These are phyloP conservation scores for Anhinga rufa DNA, from an alignment of 2,113 vertebrate species.

Conservation along the genomic window DNA sequence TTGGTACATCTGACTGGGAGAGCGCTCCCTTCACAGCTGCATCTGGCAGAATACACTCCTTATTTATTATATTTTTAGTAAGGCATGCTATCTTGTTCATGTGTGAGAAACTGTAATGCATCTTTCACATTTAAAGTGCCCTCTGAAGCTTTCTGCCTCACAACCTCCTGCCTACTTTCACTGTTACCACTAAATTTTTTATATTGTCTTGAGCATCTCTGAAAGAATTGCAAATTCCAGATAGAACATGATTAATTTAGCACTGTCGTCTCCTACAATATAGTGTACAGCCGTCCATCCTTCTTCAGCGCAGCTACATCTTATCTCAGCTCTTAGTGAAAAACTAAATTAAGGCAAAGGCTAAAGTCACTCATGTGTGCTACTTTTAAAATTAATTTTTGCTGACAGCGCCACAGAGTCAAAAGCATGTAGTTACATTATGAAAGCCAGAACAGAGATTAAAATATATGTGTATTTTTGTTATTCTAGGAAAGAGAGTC, in stretches of 20 bases:
- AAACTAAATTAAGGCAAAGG: constrained; percentile 72
- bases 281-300: constrained; percentile 63
- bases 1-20: constrained; percentile 23
- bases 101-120: constrained; percentile 73
- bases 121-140: constrained; percentile 78
- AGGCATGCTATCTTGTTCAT: constrained; percentile 65
- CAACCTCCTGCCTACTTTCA: constrained; percentile 78
- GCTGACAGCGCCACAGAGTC: constrained; percentile 59
- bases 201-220: constrained; percentile 90
- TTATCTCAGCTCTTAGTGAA: constrained; percentile 63
- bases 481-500: constrained; percentile 53
- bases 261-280: constrained; percentile 65
- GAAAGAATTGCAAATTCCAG: constrained; percentile 95
- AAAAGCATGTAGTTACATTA: constrained; percentile 58
- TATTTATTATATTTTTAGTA: constrained; percentile 67
- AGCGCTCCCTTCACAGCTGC: constrained; percentile 30
- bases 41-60: constrained; percentile 39
- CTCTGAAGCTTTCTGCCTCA: constrained; percentile 78
- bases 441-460: constrained; percentile 57
- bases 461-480: constrained; percentile 65
- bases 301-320: constrained; percentile 40
- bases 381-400: constrained; percentile 76
- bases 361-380: constrained; percentile 48
- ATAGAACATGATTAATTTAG: constrained; percentile 97
- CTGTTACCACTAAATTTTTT: constrained; percentile 89